These are phyloP conservation scores for Oenanthe melanoleuca DNA, from an alignment of 2,113 vertebrate species.

Conservation along the genomic window DNA sequence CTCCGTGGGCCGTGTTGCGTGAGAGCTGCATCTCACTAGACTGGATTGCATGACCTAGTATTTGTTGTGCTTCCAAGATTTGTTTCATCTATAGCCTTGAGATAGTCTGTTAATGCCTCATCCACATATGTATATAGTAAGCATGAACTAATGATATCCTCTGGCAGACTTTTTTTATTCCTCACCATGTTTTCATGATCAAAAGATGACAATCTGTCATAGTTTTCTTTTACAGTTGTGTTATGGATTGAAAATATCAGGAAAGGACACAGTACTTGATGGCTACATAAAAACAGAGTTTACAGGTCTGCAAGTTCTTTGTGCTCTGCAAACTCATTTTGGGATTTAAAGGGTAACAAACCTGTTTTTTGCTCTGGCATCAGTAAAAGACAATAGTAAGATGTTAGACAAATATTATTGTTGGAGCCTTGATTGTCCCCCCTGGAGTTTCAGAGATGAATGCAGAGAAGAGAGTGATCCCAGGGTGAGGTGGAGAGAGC, in stretches of 20 bases:
- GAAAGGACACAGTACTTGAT: background rate
- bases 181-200: constrained; percentile 18
- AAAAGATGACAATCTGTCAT: background rate
- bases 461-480: background rate
- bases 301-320: background rate
- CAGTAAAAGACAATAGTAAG: constrained; percentile 9
- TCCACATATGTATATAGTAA: constrained; percentile 23
- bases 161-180: background rate
- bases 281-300: background rate
- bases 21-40: background rate
- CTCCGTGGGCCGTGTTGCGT: background rate
- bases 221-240: background rate
- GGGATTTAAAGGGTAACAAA: constrained; percentile 16
- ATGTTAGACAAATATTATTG: background rate
- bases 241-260: constrained; percentile 1
- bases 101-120: background rate
- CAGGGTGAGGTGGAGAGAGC: background rate
- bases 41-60: constrained; percentile 24
- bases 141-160: background rate
- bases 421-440: background rate
- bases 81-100: background rate
- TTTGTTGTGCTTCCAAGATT: constrained; percentile 39
- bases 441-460: background rate
- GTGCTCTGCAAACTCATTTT: background rate
- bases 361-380: background rate